Evolutionary conservation across 2,113 vertebrate species (phyloP), one percentile per base, ranked within the genome.

Genomic region (Tricholaema leucomelas): DNA sequence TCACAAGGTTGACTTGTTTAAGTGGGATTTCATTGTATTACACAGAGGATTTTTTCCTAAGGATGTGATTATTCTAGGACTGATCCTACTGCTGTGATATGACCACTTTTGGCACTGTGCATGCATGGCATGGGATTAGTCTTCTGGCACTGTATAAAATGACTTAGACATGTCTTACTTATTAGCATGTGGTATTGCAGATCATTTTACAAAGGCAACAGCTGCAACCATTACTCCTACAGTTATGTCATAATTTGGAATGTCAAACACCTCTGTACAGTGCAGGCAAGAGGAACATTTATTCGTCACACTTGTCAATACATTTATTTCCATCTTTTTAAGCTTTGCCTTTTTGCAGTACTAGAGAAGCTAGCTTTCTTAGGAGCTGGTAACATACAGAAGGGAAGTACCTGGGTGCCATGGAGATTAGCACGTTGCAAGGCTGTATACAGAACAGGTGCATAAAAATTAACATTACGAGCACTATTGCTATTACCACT

Each of bases 201-300:
- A 95, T 97, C 97, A 92, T 75, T 94, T 97, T 97, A 97, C 97
- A 96, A 97, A 97, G 90, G 91, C 96, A 96, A 88, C 97, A 98
- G 97, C 97, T 97, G 97, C 95, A 97, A 83, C 96, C 93, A 78
- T 97, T 96, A 91, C 94, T 97, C 84, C 77, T 91, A 74, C 90
- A 90, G 94, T 95, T 96, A 96, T 96, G 95, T 95, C 97, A 97
- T 98, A 94, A 97, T 97, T 96, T 95, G 94, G 95, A 95, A 89
- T 88, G 94, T 94, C 95, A 56, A 88, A 97, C 94, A 97, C 97
- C 95, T 96, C 96, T 74, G 40, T 78, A 73, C 5, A n/a, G 81
- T 20, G 33, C 93, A 90, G 27, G 76, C 90, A 96, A 81, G 87
- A 94, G 87, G 94, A 97, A 96, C 95, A 96, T 93, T 96, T 97